Conservation (phyloP, 2,888 invertebrate species). For the Agriopis aurantiaria region DNA sequence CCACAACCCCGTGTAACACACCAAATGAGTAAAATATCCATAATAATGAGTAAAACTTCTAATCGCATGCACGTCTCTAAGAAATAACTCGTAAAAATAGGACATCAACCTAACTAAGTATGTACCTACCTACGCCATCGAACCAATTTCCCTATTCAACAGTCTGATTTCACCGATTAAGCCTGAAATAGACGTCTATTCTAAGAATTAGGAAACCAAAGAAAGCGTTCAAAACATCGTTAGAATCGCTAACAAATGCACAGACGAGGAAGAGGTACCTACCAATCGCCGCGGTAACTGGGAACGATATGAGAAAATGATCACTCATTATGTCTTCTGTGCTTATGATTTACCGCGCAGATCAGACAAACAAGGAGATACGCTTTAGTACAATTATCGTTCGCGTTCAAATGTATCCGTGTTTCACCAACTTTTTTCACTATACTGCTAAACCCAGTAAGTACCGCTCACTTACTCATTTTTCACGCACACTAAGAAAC, state of each 20-base stretch:
- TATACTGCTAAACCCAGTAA: no score
- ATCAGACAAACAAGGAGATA: no score
- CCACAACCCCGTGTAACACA: no score
- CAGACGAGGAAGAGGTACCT: background rate
- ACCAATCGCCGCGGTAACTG: conserved; percentile 12
- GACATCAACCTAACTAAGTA: background rate
- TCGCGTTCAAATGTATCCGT: no score
- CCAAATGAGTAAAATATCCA: no score
- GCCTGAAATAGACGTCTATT: conserved; percentile 24
- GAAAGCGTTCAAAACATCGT: conserved; percentile 17
- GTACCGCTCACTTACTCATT: no score
- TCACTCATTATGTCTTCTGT: background rate
- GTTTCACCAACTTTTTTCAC: no score
- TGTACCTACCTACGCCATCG: conserved; percentile 25
- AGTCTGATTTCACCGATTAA: conserved; percentile 9
- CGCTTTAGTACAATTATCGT: no score
- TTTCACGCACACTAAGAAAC: no score
- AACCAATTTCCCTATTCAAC: conserved; percentile 25
- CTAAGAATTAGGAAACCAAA: conserved; percentile 24
- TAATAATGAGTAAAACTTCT: background rate
- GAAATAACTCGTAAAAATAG: background rate
- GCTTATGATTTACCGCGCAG: conserved; percentile 27
- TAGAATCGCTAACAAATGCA: conserved; percentile 6
- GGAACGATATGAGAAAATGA: conserved; percentile 23
- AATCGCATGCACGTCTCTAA: background rate